Percentiles rank a stretch among this genome's conserved stretches.
Evolutionary conservation across 2,888 invertebrate species (phyloP).

Genomic region (Drosophila monieri): DNA sequence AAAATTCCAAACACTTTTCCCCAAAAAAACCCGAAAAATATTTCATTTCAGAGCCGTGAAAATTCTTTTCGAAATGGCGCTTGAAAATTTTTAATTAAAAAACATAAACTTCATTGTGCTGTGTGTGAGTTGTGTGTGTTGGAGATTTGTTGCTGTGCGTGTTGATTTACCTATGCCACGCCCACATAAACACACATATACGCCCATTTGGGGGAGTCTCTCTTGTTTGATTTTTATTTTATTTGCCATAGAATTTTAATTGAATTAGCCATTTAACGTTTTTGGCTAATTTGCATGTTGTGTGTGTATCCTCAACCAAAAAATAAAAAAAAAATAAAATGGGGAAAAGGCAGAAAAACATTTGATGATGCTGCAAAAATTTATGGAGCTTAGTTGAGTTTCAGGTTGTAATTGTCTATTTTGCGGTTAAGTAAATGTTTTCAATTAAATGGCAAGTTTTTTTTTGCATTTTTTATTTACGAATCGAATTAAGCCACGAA

Average conservation of each 20-base stretch:
- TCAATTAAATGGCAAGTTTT: not conserved
- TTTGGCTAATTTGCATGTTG: constrained; percentile 59
- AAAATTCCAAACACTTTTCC: not conserved
- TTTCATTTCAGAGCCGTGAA: constrained; percentile 3
- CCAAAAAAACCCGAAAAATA: constrained; percentile 4
- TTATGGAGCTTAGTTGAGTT: constrained; percentile 29
- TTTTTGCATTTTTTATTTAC: not conserved
- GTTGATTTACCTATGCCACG: constrained; percentile 46
- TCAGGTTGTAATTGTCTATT: constrained; percentile 31
- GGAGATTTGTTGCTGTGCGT: constrained; percentile 61
- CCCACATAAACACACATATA: constrained; percentile 23
- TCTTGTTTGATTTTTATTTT: constrained; percentile 35
- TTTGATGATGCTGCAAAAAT: constrained; percentile 45
- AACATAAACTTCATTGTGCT: constrained; percentile 69
- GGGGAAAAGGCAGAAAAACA: constrained; percentile 4
- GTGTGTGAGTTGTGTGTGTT: constrained; percentile 42
- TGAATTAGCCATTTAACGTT: constrained; percentile 70
- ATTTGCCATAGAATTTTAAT: constrained; percentile 61
- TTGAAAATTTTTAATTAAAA: constrained; percentile 73
- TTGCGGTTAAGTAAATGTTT: constrained; percentile 47
- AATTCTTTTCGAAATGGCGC: constrained; percentile 15
- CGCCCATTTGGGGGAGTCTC: constrained; percentile 6
- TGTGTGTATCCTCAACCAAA: not conserved
- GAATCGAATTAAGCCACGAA: not conserved
- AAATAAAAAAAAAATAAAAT: not conserved